These are phyloP conservation scores for Prunella strophiata DNA, from an alignment of 2,797 vertebrate species.

Conservation along the genomic window DNA sequence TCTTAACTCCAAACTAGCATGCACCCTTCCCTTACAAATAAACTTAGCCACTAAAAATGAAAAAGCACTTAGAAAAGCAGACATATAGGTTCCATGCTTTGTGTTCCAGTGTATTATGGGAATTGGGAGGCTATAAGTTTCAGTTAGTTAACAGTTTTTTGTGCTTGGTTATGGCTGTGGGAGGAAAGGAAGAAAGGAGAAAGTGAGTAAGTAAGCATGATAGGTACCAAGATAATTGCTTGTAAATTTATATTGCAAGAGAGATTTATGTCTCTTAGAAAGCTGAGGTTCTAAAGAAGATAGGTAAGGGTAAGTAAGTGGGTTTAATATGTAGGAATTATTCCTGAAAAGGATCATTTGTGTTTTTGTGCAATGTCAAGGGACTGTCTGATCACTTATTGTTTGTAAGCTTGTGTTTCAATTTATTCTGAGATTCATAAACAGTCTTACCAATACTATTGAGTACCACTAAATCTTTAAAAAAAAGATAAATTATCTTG, in stretches of 20 bases:
- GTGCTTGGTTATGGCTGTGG: not conserved
- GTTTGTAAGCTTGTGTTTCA: not conserved
- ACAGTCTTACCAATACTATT: not conserved
- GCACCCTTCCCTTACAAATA: accelerated
- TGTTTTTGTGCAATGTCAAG: not conserved
- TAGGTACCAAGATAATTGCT: not conserved
- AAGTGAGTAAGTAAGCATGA: accelerated
- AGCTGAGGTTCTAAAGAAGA: not conserved
- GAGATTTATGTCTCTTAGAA: not conserved
- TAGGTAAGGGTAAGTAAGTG: not conserved
- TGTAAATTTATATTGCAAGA: not conserved
- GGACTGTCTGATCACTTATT: not conserved
- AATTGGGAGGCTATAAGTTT: not conserved
- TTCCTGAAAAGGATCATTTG: not conserved
- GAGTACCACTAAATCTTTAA: not conserved
- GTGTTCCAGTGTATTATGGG: not conserved
- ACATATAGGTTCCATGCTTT: not conserved
- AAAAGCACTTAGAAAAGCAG: not conserved
- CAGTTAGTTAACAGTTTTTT: not conserved
- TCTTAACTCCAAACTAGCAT: not conserved
- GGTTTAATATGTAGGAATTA: not conserved
- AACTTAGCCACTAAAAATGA: not conserved
- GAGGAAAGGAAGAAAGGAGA: not conserved
- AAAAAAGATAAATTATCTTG: not conserved
- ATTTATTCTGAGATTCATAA: not conserved